These are phyloP conservation scores for Tachuris rubrigastra DNA, from an alignment of 2,113 vertebrate genomes.

Conservation along the genomic window DNA sequence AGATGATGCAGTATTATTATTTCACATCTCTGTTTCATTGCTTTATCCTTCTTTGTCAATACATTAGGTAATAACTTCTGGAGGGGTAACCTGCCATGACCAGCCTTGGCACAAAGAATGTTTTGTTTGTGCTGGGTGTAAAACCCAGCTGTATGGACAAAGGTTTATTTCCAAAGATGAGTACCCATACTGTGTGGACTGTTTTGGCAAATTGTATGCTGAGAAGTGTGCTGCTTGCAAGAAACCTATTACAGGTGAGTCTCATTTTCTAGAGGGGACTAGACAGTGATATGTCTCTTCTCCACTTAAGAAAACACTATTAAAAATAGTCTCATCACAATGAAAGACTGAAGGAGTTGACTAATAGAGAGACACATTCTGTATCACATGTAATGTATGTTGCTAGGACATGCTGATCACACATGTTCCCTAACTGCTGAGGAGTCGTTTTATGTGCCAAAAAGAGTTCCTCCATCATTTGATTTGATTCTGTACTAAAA, in stretches of 20 bases:
- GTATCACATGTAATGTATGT: neutral
- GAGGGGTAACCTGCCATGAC: slow-evolving; percentile 70
- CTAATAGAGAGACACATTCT: neutral
- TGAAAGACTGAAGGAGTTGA: neutral
- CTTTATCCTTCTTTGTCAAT: neutral
- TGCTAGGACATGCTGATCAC: neutral
- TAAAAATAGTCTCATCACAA: neutral
- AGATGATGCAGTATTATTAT: neutral
- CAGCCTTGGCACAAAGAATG: slow-evolving; percentile 82
- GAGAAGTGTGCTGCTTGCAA: slow-evolving; percentile 74
- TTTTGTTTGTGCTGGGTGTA: slow-evolving; percentile 77
- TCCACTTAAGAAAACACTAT: neutral
- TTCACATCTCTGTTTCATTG: neutral
- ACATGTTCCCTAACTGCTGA: fast-evolving
- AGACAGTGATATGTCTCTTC: neutral
- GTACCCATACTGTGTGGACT: slow-evolving; percentile 76
- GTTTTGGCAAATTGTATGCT: slow-evolving; percentile 72
- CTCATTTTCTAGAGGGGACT: neutral
- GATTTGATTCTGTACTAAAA: neutral
- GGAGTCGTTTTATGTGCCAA: neutral
- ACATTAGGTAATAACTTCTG: slow-evolving; percentile 73
- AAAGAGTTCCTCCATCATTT: neutral
- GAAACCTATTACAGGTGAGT: slow-evolving; percentile 77
- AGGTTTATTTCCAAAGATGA: slow-evolving; percentile 78
- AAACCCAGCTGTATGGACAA: slow-evolving; percentile 71